Conservation (phyloP, 2,113 vertebrate species). For the Globicephala melas region DNA sequence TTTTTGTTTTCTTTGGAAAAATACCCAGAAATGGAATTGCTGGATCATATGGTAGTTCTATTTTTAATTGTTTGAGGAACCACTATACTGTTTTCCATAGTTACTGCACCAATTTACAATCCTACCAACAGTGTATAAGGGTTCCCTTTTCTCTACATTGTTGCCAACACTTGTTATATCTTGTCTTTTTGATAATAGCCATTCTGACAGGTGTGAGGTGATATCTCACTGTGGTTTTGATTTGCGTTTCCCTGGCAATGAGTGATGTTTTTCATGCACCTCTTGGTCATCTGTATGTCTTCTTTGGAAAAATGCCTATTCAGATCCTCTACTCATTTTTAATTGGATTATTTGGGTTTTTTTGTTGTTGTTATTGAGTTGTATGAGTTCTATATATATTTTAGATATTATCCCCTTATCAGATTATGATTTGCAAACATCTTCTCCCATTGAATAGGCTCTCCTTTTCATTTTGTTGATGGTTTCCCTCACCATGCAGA, state of each 20-base stretch:
- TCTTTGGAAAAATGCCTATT: neutral
- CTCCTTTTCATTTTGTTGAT: neutral
- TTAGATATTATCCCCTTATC: neutral
- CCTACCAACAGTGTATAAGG: neutral
- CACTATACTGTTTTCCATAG: neutral
- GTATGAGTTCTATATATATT: neutral
- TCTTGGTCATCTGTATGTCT: neutral
- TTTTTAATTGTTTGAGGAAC: neutral
- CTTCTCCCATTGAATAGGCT: neutral
- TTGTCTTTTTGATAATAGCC: neutral
- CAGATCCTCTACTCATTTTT: neutral
- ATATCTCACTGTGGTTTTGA: neutral
- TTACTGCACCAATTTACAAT: neutral
- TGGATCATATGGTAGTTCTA: neutral
- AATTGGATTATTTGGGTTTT: neutral
- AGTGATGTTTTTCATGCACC: neutral
- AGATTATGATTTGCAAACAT: neutral
- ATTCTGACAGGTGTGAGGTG: neutral
- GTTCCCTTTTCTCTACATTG: neutral
- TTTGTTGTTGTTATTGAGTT: neutral
- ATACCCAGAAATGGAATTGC: neutral
- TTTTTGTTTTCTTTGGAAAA: neutral
- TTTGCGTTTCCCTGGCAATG: neutral
- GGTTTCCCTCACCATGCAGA: neutral
- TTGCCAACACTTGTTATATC: neutral